Evolutionary conservation across 1,140 invertebrate genomes (phyloP).

Genomic region (Portunus trituberculatus): DNA sequence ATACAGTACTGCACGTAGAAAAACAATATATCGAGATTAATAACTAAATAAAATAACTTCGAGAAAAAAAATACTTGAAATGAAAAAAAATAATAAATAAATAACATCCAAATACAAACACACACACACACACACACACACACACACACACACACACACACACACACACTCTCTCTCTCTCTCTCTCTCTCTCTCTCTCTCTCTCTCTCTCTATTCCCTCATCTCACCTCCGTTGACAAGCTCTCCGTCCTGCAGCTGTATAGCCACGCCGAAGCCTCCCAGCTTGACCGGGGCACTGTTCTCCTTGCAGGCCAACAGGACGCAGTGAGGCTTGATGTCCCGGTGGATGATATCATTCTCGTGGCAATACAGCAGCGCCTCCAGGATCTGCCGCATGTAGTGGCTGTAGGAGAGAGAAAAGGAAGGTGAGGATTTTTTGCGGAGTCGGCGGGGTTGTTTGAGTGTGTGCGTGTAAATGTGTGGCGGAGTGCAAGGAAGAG

Average conservation of each 20-base stretch:
- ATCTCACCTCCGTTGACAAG: conserved; percentile 86
- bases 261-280: conserved; percentile 95
- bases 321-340: conserved; percentile 97
- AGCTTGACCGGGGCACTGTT: conserved; percentile 99
- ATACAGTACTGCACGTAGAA: not conserved
- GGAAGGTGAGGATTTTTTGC: not conserved
- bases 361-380: conserved; percentile 94
- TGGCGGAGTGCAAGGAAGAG: not conserved
- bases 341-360: conserved; percentile 98
- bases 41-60: not conserved
- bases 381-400: conserved; percentile 98
- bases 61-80: not conserved
- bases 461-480: too few species aligned
- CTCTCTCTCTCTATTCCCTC: not conserved
- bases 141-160: too few species aligned
- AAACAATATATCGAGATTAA: not conserved
- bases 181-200: not conserved
- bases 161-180: not conserved
- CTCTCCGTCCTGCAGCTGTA: conserved; percentile 91
- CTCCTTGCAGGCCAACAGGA: conserved; percentile 95
- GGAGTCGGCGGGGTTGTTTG: too few species aligned
- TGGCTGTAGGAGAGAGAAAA: conserved; percentile 85
- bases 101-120: not conserved
- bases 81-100: not conserved
- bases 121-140: too few species aligned